These are phyloP conservation scores for Psittacula cyanocephala DNA, from an alignment of 2,113 vertebrate genomes.

Conservation along the genomic window DNA sequence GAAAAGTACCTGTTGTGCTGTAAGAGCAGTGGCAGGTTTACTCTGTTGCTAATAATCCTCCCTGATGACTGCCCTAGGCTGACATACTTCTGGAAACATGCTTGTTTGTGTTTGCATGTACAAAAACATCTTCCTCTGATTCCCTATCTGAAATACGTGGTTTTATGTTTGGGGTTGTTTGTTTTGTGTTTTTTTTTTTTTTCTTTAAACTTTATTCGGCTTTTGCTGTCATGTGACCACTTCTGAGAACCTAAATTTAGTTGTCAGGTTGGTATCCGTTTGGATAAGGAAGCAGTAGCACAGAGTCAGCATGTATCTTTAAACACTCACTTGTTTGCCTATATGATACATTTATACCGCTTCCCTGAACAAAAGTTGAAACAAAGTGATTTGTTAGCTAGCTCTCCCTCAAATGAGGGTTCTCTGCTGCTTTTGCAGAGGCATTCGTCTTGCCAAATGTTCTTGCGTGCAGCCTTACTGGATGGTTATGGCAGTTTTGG, in stretches of 20 bases:
- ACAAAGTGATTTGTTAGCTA: background rate
- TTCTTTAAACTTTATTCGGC: background rate
- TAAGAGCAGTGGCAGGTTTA: background rate
- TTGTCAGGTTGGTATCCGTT: background rate
- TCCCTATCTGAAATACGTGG: background rate
- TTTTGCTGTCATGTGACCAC: background rate
- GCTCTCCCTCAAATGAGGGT: background rate
- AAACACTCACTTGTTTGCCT: background rate
- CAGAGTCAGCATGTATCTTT: background rate
- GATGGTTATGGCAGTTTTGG: background rate
- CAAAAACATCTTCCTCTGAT: background rate
- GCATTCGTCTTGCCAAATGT: background rate
- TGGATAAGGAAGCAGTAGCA: background rate
- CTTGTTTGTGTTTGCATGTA: background rate
- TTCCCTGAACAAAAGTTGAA: background rate
- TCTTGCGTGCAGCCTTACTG: background rate
- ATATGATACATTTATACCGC: background rate
- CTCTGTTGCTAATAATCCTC: background rate
- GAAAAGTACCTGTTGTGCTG: background rate
- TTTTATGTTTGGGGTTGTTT: accelerated
- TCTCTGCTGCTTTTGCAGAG: background rate
- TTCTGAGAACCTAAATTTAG: background rate
- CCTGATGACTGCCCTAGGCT: background rate
- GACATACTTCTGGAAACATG: background rate
- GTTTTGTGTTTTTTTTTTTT: too few relatives aligned